Percentiles rank a stretch among this genome's conserved stretches.
Evolutionary conservation across 2,113 vertebrate species (phyloP).

Genomic region (Neodon shergylaensis): DNA sequence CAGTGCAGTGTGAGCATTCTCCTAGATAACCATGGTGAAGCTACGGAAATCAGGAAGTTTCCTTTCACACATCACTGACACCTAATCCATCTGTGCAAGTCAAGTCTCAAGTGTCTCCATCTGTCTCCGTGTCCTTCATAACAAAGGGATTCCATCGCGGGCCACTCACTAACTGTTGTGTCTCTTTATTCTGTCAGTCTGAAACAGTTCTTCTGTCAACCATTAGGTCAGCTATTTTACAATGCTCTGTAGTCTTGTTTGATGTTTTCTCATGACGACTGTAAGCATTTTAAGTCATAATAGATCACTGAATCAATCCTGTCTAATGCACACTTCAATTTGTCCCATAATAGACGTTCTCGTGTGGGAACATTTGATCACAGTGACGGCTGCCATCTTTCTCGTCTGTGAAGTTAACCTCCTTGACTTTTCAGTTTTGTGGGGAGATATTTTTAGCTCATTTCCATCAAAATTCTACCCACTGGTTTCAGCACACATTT

Average conservation of each 20-base stretch:
- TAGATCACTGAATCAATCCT: neutral
- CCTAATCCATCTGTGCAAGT: neutral
- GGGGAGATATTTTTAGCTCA: slow-evolving; percentile 48
- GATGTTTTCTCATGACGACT: neutral
- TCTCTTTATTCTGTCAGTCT: neutral
- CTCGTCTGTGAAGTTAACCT: neutral
- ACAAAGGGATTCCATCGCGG: neutral
- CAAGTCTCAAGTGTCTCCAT: neutral
- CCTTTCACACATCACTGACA: neutral
- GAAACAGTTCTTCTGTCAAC: neutral
- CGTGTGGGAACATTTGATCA: neutral
- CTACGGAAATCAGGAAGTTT: neutral
- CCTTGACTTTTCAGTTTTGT: slow-evolving; percentile 18
- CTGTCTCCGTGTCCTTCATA: neutral
- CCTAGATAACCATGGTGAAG: neutral
- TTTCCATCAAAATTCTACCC: slow-evolving; percentile 12
- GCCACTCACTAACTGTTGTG: neutral
- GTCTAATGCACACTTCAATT: neutral
- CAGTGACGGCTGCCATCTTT: neutral
- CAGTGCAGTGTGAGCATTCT: neutral
- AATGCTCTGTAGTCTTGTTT: neutral
- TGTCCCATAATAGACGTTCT: neutral
- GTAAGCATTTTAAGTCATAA: slow-evolving; percentile 4
- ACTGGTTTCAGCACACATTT: slow-evolving; percentile 23
- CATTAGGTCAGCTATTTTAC: slow-evolving; percentile 2